These are phyloP conservation scores for Trachurus trachurus DNA, from an alignment of 2,797 vertebrate species.

Conservation along the genomic window DNA sequence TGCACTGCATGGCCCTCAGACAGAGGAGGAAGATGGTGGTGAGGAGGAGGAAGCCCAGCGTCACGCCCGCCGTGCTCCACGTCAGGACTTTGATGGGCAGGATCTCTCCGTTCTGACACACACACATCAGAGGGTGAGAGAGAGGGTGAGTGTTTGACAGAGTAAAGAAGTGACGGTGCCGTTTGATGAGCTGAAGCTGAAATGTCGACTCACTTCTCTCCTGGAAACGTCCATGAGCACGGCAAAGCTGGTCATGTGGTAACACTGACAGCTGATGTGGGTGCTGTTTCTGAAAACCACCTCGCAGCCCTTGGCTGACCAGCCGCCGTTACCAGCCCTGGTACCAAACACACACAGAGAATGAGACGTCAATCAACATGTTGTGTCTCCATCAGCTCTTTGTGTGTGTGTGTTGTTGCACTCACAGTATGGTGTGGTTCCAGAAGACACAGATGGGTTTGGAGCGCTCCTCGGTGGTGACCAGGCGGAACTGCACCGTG, in stretches of 20 bases:
- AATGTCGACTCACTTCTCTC: conserved; percentile 88
- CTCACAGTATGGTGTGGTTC: conserved; percentile 96
- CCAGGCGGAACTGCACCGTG: conserved; percentile 94
- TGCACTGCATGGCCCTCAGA: conserved; percentile 88
- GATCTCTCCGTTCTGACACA: conserved; percentile 93
- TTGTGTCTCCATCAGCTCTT: background rate
- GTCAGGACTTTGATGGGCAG: conserved; percentile 93
- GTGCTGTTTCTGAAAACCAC: conserved; percentile 93
- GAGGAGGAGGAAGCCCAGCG: conserved; percentile 91
- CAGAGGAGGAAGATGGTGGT: conserved; percentile 90
- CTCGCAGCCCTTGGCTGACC: conserved; percentile 96
- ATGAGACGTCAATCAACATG: background rate
- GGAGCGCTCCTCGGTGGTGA: conserved; percentile 93
- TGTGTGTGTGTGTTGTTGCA: background rate
- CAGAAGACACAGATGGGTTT: conserved; percentile 99
- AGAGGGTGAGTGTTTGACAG: background rate
- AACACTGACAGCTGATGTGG: conserved; percentile 97
- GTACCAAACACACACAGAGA: conserved; percentile 10
- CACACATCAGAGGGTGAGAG: background rate
- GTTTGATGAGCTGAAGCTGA: fast-evolving
- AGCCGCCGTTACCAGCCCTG: conserved; percentile 88
- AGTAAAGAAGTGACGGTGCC: background rate
- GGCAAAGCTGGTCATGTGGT: conserved; percentile 96
- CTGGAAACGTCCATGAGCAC: conserved; percentile 97
- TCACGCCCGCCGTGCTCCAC: conserved; percentile 90